Conservation (phyloP, 2,888 invertebrate species). For the Thysanoteuthis rhombus region DNA sequence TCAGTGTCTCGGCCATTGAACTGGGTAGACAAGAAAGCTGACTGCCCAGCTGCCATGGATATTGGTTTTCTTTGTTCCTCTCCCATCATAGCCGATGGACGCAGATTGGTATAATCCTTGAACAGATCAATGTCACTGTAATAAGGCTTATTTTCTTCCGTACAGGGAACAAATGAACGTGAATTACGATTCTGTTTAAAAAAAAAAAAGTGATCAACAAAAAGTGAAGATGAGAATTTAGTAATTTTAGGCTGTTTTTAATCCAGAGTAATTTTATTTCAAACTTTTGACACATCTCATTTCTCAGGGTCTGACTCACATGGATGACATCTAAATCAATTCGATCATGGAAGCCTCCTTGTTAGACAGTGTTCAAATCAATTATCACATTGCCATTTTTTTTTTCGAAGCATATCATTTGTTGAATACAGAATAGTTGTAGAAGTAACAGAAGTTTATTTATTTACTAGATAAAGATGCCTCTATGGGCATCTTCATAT, state of each 20-base stretch:
- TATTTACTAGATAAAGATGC: too few species aligned
- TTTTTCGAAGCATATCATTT: too few species aligned
- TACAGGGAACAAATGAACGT: slow-evolving; percentile 26
- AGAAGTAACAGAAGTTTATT: too few species aligned
- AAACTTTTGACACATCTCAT: too few species aligned
- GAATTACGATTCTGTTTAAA: slow-evolving; percentile 35
- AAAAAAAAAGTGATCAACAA: background rate
- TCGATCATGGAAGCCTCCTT: too few species aligned
- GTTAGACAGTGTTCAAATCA: too few species aligned
- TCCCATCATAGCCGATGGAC: slow-evolving; percentile 48
- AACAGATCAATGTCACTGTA: slow-evolving; percentile 58
- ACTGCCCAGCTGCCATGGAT: background rate
- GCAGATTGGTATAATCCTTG: slow-evolving; percentile 60
- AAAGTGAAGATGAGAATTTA: background rate
- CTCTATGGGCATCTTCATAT: too few species aligned
- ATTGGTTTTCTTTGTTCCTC: slow-evolving; percentile 38
- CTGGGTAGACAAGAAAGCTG: background rate
- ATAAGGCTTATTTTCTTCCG: slow-evolving; percentile 43
- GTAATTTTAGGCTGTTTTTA: slow-evolving; percentile 40
- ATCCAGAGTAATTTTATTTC: background rate
- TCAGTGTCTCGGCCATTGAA: slow-evolving; percentile 43
- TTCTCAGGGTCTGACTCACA: too few species aligned
- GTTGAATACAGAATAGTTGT: too few species aligned
- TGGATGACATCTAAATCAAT: too few species aligned
- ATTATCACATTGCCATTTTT: too few species aligned